Base-by-base conservation (phyloP, 2,888 invertebrate species). In the Coleophora deauratella region DNA sequence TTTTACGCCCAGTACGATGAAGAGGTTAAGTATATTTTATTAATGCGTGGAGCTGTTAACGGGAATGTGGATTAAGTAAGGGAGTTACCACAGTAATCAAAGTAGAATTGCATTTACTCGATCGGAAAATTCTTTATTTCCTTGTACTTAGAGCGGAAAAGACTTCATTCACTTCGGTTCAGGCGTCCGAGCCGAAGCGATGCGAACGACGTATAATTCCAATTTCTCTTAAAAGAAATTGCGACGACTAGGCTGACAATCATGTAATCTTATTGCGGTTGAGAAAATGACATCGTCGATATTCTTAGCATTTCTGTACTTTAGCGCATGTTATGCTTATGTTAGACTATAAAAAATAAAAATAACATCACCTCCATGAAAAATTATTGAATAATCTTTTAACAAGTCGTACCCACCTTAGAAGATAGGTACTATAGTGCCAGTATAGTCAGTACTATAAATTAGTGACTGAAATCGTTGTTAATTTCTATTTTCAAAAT, bases 401-500 rank as follows among this genome's bases (percentile, higher is more conserved):
- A 11, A 47, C 57, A 1, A 61, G 62, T 8, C 62, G 64, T 31
- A 57, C 58, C 15, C 55, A 58, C 35, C 62, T 63, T n/a, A n/a
- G n/a, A n/a, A n/a, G n/a, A n/a, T n/a, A n/a, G n/a, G n/a, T n/a
- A n/a, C n/a, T n/a, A n/a, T n/a, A n/a, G n/a, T n/a, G n/a, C n/a
- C n/a, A n/a, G n/a, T 21, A 21, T 21, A 21, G 21, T 21, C 3
- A 21, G n/a, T 4, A 21, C 3, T 3, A 21, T 21, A 21, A 21
- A 21, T 3, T 21, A 21, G 3, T 21, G 3, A 21, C 21, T 21
- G 6, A 3, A 21, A 4, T 21, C 21, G 21, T 21, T 21, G 21
- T 21, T 21, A 21, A 21, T 21, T n/a, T n/a, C n/a, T n/a, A n/a
- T n/a, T n/a, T n/a, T n/a, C n/a, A n/a, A n/a, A n/a, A n/a, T n/a